These are phyloP conservation scores for Pantala flavescens DNA, from an alignment of 1,140 invertebrate genomes.

Conservation along the genomic window DNA sequence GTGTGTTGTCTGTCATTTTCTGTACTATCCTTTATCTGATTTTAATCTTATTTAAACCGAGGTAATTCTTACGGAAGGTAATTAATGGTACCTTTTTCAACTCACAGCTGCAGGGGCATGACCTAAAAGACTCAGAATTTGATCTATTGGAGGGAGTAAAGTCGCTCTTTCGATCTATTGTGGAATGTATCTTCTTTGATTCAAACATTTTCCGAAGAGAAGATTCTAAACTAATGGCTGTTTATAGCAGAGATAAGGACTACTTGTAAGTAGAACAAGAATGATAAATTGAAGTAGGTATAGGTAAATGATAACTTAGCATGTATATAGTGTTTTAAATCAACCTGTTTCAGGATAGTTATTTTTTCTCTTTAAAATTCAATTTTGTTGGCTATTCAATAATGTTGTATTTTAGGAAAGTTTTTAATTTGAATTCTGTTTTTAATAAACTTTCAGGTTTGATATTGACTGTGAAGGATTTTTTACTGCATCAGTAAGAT, in stretches of 20 bases:
- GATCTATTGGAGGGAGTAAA: constrained; percentile 49
- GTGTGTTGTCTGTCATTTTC: too few relatives aligned
- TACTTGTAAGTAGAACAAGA: constrained; percentile 56
- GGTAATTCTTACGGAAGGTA: too few relatives aligned
- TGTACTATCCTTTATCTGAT: too few relatives aligned
- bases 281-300: not conserved
- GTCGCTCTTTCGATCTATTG: constrained; percentile 24
- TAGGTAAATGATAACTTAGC: not conserved
- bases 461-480: constrained; percentile 68
- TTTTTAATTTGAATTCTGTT: constrained; percentile 17
- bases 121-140: constrained; percentile 46
- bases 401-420: not conserved
- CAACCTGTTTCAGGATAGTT: not conserved
- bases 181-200: constrained; percentile 49
- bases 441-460: constrained; percentile 48
- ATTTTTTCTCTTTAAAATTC: not conserved
- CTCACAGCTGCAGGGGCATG: constrained; percentile 48
- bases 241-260: constrained; percentile 77
- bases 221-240: constrained; percentile 62
- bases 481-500: constrained; percentile 74
- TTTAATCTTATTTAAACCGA: too few relatives aligned
- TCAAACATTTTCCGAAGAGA: constrained; percentile 54
- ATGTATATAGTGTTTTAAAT: not conserved
- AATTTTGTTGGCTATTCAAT: not conserved
- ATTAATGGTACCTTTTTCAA: constrained; percentile 16